phyloP scores from a whole-genome alignment of 2,113 vertebrate species.

The Anhinga rufa region DNA sequence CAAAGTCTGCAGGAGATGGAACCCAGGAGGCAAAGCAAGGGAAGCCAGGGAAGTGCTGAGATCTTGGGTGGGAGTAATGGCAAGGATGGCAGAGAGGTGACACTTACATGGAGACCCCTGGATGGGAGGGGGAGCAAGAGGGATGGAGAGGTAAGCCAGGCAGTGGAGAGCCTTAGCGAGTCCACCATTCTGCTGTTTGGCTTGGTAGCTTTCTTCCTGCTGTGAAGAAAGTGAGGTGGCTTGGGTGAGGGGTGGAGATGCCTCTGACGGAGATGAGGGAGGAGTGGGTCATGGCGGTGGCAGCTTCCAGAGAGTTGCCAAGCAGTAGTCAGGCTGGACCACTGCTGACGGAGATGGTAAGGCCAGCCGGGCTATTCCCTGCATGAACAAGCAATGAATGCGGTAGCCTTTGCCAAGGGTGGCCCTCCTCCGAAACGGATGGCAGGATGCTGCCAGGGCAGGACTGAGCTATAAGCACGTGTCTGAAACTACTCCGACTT shows the following conservation, averaged over 20 bases:
- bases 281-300: not conserved
- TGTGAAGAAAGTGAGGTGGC: not conserved
- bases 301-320: not conserved
- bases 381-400: not conserved
- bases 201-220: not conserved
- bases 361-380: not conserved
- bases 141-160: not conserved
- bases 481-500: not conserved
- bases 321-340: not conserved
- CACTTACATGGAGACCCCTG: not conserved
- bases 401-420: not conserved
- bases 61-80: not conserved
- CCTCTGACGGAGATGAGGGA: not conserved
- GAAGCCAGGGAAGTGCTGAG: not conserved
- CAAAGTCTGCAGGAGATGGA: not conserved
- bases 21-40: not conserved
- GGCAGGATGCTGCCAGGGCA: not conserved
- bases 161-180: not conserved
- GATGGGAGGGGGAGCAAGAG: not conserved
- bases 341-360: not conserved
- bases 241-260: not conserved
- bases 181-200: not conserved
- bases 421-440: fast-evolving
- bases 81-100: not conserved
- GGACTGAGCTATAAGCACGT: not conserved